Percentiles rank a stretch among this genome's conserved stretches.
Evolutionary conservation across 1,140 invertebrate genomes (phyloP).

Genomic region (Macrosteles quadrilineatus): DNA sequence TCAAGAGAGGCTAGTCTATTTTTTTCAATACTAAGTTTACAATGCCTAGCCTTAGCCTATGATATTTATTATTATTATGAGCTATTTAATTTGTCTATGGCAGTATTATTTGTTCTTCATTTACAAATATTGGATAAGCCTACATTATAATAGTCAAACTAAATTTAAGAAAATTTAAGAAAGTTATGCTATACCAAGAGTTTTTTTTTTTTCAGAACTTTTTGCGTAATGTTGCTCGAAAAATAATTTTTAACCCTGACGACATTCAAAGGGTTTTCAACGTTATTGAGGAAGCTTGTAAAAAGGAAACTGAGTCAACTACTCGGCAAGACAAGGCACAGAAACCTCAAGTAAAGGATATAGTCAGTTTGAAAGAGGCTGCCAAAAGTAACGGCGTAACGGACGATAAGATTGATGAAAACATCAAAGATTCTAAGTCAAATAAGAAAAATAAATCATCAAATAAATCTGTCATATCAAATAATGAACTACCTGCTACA

Average conservation of each 20-base stretch:
- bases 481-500: too few relatives aligned
- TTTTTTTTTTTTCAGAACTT: constrained; percentile 25
- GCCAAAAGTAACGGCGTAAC: not conserved
- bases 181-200: too few relatives aligned
- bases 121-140: too few relatives aligned
- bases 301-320: not conserved
- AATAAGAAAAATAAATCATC: too few relatives aligned
- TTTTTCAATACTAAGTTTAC: not conserved
- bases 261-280: constrained; percentile 6
- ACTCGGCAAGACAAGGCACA: not conserved
- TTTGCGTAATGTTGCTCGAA: not conserved
- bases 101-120: too few relatives aligned
- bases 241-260: not conserved
- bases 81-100: not conserved
- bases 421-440: too few relatives aligned
- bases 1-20: too few relatives aligned
- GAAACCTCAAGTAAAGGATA: not conserved
- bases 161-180: too few relatives aligned
- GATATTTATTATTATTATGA: not conserved
- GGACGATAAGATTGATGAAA: too few relatives aligned
- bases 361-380: not conserved
- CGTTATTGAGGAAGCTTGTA: not conserved
- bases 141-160: too few relatives aligned
- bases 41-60: not conserved
- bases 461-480: too few relatives aligned